Conservation (phyloP, 2,113 vertebrate genomes). For the Brachyhypopomus gauderio region DNA sequence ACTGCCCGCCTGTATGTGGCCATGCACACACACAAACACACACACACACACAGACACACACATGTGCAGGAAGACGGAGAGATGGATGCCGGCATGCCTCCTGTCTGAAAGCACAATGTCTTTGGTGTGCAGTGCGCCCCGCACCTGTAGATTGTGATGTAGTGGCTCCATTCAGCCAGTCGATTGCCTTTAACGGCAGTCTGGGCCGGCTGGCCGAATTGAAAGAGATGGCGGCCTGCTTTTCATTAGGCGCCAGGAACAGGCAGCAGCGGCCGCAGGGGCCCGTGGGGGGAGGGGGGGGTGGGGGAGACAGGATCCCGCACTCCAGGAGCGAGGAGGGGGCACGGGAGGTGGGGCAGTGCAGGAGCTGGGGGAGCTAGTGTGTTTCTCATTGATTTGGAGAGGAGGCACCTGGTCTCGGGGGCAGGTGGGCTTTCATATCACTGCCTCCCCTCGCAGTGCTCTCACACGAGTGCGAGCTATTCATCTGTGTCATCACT, state of each 20-base stretch:
- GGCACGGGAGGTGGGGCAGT: not conserved
- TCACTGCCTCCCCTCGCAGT: slow-evolving; percentile 13
- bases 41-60: slow-evolving; percentile 55
- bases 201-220: slow-evolving; percentile 72
- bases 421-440: slow-evolving; percentile 43
- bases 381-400: slow-evolving; percentile 32
- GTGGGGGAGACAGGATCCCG: slow-evolving; percentile 34
- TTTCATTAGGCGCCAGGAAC: slow-evolving; percentile 73
- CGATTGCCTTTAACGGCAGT: slow-evolving; percentile 78
- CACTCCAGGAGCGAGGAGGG: slow-evolving; percentile 46
- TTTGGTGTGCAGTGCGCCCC: slow-evolving; percentile 64
- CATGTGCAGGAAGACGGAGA: slow-evolving; percentile 63
- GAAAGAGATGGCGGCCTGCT: slow-evolving; percentile 76
- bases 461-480: slow-evolving; percentile 9
- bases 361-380: slow-evolving; percentile 23
- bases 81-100: slow-evolving; percentile 73
- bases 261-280: slow-evolving; percentile 51
- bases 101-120: slow-evolving; percentile 53
- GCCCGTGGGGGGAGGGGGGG: slow-evolving; percentile 51
- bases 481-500: slow-evolving; percentile 42
- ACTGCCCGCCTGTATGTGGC: not conserved
- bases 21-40: slow-evolving; percentile 5
- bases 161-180: slow-evolving; percentile 77
- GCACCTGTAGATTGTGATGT: slow-evolving; percentile 82
- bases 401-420: slow-evolving; percentile 41